A percentile compares a stretch with the other conserved stretches of the same genome.
Evolutionary conservation across 2,888 invertebrate species (phyloP).

Genomic region (Adelognathus sp.): DNA sequence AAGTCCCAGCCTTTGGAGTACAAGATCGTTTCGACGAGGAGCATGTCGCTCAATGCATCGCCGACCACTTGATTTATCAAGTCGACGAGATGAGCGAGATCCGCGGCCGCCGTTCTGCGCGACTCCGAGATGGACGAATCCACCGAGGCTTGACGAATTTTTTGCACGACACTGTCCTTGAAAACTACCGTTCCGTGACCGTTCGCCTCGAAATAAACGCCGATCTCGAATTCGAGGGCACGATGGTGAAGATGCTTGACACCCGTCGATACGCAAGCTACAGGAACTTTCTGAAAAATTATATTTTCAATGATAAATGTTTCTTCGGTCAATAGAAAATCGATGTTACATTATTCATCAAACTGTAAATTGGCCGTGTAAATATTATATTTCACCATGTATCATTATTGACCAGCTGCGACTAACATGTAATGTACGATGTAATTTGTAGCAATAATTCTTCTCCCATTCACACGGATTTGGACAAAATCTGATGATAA

Average conservation of each 20-base stretch:
- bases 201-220: constrained; percentile 99
- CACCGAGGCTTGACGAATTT: constrained; percentile 82
- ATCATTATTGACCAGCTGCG: no score
- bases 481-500: no score
- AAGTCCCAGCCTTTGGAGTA: constrained; percentile 91
- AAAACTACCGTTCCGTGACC: constrained; percentile 98
- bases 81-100: constrained; percentile 88
- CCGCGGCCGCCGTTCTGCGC: constrained; percentile 82
- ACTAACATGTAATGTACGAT: no score
- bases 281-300: constrained; percentile 91
- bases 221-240: constrained; percentile 95
- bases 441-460: no score
- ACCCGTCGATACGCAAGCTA: constrained; percentile 96
- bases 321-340: no score
- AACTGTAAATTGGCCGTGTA: no score
- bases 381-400: no score
- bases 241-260: constrained; percentile 98
- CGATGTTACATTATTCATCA: no score
- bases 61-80: constrained; percentile 97
- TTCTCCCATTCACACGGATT: no score
- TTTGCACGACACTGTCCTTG: constrained; percentile 86
- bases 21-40: constrained; percentile 95
- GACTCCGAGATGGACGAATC: constrained; percentile 73
- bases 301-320: constrained; percentile 1
- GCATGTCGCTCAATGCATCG: constrained; percentile 97